A percentile compares a stretch with the other conserved stretches of the same genome.
Evolutionary conservation across 2,888 invertebrate genomes (phyloP).

Genomic region (Theretra japonica): DNA sequence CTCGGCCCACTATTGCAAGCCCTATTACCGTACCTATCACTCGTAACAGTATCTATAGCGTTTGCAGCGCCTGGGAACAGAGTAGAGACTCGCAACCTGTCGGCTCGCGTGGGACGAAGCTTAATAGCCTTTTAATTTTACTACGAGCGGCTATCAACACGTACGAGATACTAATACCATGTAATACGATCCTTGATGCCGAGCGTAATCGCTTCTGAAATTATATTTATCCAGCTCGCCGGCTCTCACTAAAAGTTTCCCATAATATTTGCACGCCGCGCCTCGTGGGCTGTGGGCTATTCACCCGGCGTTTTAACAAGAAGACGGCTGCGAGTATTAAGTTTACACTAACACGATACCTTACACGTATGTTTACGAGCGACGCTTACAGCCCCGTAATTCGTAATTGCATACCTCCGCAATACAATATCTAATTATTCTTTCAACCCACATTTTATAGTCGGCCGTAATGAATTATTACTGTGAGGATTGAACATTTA

Average conservation of each 20-base stretch:
- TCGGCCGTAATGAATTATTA: conserved; percentile 58
- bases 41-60: conserved; percentile 50
- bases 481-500: conserved; percentile 68
- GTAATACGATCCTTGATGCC: conserved; percentile 58
- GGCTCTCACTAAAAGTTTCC: conserved; percentile 32
- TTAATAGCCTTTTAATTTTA: conserved; percentile 81
- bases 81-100: conserved; percentile 65
- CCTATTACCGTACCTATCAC: conserved; percentile 58
- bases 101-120: conserved; percentile 70
- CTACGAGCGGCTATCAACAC: conserved; percentile 69
- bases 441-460: conserved; percentile 47
- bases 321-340: conserved; percentile 49
- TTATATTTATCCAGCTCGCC: conserved; percentile 47
- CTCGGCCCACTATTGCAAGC: conserved; percentile 52
- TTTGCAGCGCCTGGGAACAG: conserved; percentile 62
- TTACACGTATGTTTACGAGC: conserved; percentile 42
- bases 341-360: conserved; percentile 44
- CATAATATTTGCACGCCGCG: conserved; percentile 46
- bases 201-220: conserved; percentile 59
- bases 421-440: conserved; percentile 56
- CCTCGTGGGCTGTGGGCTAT: conserved; percentile 44
- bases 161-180: conserved; percentile 58
- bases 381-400: conserved; percentile 40
- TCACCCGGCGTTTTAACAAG: conserved; percentile 49
- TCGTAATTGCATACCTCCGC: conserved; percentile 43